Conservation (phyloP, 2,888 invertebrate genomes). For the Barypeithes pellucidus region DNA sequence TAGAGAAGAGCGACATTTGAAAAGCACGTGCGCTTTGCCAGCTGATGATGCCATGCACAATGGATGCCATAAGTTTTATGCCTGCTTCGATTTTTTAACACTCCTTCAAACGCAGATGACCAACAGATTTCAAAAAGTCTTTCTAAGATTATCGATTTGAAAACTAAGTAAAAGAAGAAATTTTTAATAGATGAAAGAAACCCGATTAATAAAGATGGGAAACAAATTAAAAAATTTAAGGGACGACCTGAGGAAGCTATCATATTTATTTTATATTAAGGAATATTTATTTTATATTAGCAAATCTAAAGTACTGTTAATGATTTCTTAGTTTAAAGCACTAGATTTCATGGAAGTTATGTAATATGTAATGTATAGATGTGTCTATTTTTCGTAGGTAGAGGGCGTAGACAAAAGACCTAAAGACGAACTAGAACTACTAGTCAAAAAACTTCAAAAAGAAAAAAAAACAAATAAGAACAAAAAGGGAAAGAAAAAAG, state of each 20-base stretch:
- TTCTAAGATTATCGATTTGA: conserved; percentile 76
- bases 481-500: conserved; percentile 65
- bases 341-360: no score
- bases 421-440: conserved; percentile 73
- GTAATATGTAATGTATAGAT: no score
- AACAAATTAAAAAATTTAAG: conserved; percentile 38
- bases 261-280: no score
- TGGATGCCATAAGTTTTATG: no score
- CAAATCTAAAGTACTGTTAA: no score
- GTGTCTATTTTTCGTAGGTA: conserved; percentile 60
- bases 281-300: no score
- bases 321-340: no score
- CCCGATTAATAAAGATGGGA: conserved; percentile 38
- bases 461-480: conserved; percentile 61
- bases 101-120: conserved; percentile 80
- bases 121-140: conserved; percentile 84
- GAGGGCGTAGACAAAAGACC: conserved; percentile 71
- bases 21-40: no score
- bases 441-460: conserved; percentile 69
- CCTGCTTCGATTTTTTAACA: no score
- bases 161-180: conserved; percentile 69
- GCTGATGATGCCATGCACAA: no score
- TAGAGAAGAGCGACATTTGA: no score
- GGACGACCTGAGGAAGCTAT: conserved; percentile 69
- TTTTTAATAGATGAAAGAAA: conserved; percentile 62